Conservation (phyloP, 2,888 invertebrate species). For the Hyppa rectilinea region DNA sequence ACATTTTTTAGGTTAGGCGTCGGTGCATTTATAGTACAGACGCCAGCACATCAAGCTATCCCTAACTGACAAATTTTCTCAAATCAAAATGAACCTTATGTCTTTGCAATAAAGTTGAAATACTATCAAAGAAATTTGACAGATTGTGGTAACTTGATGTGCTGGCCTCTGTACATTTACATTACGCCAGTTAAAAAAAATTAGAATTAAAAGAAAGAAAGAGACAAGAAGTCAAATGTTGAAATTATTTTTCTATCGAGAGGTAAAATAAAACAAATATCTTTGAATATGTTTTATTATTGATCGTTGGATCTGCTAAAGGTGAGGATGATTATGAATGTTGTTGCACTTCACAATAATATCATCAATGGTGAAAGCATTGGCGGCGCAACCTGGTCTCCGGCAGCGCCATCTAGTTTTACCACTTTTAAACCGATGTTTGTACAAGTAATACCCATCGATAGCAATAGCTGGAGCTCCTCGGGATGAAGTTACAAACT, state of each 20-base stretch:
- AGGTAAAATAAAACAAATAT: neutral
- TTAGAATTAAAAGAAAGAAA: too few relatives aligned
- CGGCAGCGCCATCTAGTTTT: slow-evolving; percentile 32
- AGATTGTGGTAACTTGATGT: too few relatives aligned
- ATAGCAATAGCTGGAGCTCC: slow-evolving; percentile 8
- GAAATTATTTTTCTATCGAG: neutral
- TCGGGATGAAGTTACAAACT: neutral
- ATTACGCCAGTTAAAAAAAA: too few relatives aligned
- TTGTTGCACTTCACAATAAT: slow-evolving; percentile 15
- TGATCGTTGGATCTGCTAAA: neutral
- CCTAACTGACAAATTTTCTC: too few relatives aligned
- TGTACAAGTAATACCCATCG: slow-evolving; percentile 16
- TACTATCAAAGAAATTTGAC: too few relatives aligned
- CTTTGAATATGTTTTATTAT: neutral
- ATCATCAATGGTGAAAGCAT: slow-evolving; percentile 10
- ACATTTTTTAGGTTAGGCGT: too few relatives aligned
- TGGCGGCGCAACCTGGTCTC: slow-evolving; percentile 10
- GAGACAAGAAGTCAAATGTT: neutral
- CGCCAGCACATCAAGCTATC: too few relatives aligned
- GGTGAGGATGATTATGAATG: slow-evolving; percentile 17
- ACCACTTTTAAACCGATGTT: neutral
- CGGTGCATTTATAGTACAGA: too few relatives aligned
- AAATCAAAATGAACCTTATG: too few relatives aligned
- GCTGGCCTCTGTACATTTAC: too few relatives aligned
- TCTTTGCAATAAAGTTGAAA: too few relatives aligned